Evolutionary conservation across 1,140 invertebrate genomes (phyloP).

Genomic region (Andrena cerasifolii): DNA sequence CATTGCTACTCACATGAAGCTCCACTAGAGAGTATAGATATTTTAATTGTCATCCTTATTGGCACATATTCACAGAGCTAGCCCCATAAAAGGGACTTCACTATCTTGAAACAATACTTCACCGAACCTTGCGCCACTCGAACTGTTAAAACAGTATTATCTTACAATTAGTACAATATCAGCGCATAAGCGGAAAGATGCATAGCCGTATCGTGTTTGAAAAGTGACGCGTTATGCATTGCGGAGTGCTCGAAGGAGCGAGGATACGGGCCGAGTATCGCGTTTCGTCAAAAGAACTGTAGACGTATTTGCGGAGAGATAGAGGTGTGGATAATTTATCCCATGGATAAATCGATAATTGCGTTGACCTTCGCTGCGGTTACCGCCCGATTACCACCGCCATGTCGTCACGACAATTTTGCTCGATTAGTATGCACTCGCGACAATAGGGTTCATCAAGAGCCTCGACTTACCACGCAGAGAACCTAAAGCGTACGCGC

Average conservation of each 20-base stretch:
- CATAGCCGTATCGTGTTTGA: too few relatives aligned
- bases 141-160: too few relatives aligned
- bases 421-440: constrained; percentile 52
- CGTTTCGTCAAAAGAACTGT: background rate
- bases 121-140: too few relatives aligned
- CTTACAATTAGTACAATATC: too few relatives aligned
- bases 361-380: constrained; percentile 66
- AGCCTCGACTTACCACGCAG: constrained; percentile 15
- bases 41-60: too few relatives aligned
- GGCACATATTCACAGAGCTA: too few relatives aligned
- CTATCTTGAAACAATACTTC: too few relatives aligned
- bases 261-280: background rate
- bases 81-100: too few relatives aligned
- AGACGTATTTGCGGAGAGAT: constrained; percentile 36
- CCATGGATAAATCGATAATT: constrained; percentile 62
- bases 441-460: constrained; percentile 50
- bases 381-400: constrained; percentile 66
- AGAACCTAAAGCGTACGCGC: constrained; percentile 4
- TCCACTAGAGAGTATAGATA: too few relatives aligned
- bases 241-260: background rate
- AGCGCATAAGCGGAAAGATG: too few relatives aligned
- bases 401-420: constrained; percentile 52
- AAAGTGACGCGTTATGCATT: too few relatives aligned
- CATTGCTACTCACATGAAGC: too few relatives aligned
- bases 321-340: constrained; percentile 62